Conservation (phyloP, 2,113 vertebrate genomes). For the Daphoenositta chrysoptera region DNA sequence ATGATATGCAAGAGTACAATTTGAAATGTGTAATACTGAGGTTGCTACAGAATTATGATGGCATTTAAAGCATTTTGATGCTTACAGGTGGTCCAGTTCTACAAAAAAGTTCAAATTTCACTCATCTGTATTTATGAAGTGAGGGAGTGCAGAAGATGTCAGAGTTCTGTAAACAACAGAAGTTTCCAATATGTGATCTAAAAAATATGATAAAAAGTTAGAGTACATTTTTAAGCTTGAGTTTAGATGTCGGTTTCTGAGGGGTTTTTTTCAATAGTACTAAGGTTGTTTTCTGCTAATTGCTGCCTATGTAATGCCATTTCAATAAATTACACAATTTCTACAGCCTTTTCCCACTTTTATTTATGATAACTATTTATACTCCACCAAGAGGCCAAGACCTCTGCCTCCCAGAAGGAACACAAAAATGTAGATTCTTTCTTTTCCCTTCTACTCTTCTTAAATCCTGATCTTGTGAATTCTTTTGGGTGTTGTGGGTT, state of each 20-base stretch:
- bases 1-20: neutral
- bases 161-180: neutral
- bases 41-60: neutral
- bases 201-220: neutral
- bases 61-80: neutral
- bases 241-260: neutral
- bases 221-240: neutral
- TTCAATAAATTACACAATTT: neutral
- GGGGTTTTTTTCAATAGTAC: neutral
- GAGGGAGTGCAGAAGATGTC: neutral
- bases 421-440: neutral
- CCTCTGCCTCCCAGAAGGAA: neutral
- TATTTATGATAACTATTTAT: neutral
- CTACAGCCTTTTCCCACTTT: neutral
- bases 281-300: neutral
- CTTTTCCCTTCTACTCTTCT: neutral
- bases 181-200: neutral
- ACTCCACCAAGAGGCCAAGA: neutral
- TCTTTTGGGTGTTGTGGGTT: neutral
- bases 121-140: neutral
- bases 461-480: neutral
- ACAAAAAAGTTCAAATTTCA: neutral
- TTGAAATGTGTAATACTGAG: fast-evolving
- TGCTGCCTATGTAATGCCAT: neutral
- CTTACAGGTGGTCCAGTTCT: neutral